Evolutionary conservation across 2,113 vertebrate species (phyloP).

Genomic region (Eubucco bourcierii): DNA sequence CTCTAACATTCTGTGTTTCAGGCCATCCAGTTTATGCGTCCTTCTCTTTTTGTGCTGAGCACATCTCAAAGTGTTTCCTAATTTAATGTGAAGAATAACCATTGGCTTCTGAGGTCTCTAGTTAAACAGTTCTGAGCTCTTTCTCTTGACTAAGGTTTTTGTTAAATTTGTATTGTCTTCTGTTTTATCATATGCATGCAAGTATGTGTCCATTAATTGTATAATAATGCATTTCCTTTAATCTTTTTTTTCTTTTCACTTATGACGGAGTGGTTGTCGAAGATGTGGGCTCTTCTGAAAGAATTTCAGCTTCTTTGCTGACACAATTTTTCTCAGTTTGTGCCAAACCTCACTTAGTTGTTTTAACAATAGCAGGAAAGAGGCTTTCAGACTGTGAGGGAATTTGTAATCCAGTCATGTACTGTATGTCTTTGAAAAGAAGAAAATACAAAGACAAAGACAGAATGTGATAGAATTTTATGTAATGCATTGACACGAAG

Average conservation of each 20-base stretch:
- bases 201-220: not conserved
- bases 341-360: not conserved
- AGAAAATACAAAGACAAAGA: constrained; percentile 30
- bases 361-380: not conserved
- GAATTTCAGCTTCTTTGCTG: not conserved
- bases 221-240: not conserved
- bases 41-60: not conserved
- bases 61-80: not conserved
- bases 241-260: not conserved
- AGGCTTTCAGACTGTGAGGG: not conserved
- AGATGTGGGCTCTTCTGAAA: not conserved
- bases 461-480: constrained; percentile 33
- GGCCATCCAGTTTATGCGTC: not conserved
- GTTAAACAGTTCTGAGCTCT: not conserved
- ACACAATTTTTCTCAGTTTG: not conserved
- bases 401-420: constrained; percentile 24
- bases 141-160: not conserved
- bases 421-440: not conserved
- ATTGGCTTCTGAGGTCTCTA: not conserved
- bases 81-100: not conserved
- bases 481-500: constrained; percentile 53
- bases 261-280: not conserved
- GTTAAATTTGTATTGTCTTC: not conserved
- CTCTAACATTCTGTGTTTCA: not conserved
- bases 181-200: not conserved